A percentile compares a stretch with the other conserved stretches of the same genome.
Conservation (phyloP, 2,113 vertebrate species). For the Ciconia boyciana region DNA sequence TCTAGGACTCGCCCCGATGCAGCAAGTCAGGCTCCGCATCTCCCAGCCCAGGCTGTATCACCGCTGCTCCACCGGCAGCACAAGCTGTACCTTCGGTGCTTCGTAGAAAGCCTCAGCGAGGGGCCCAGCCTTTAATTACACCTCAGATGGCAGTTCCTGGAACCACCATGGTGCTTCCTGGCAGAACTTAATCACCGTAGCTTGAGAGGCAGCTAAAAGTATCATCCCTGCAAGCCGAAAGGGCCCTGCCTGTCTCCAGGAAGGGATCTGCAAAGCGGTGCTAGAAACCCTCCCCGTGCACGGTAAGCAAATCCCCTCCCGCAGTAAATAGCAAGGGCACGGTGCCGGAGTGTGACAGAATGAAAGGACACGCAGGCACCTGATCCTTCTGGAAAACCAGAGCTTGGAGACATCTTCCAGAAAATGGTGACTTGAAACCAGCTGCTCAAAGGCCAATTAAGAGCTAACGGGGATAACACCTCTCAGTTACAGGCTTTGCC, state of each 20-base stretch:
- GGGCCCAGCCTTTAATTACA: background rate
- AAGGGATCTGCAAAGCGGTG: background rate
- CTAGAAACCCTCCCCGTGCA: background rate
- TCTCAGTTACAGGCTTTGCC: constrained; percentile 42
- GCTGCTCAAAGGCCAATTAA: background rate
- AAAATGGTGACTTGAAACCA: constrained; percentile 37
- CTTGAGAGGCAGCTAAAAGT: background rate
- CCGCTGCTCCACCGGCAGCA: background rate
- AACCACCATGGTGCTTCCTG: background rate
- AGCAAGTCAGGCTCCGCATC: background rate
- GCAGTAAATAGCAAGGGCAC: constrained; percentile 45
- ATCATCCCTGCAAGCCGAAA: background rate
- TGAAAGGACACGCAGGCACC: constrained; percentile 13
- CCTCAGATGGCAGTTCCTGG: constrained; percentile 28
- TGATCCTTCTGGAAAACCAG: constrained; percentile 4
- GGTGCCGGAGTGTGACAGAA: background rate
- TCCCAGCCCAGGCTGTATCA: background rate
- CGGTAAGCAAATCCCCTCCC: background rate
- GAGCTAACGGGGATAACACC: background rate
- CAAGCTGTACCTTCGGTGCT: background rate
- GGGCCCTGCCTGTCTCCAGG: background rate
- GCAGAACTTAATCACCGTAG: background rate
- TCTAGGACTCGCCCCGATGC: background rate
- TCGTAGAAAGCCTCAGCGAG: background rate
- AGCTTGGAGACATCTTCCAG: constrained; percentile 21